Base-by-base conservation (phyloP, 2,113 vertebrate species). In the Bagarius yarrelli region DNA sequence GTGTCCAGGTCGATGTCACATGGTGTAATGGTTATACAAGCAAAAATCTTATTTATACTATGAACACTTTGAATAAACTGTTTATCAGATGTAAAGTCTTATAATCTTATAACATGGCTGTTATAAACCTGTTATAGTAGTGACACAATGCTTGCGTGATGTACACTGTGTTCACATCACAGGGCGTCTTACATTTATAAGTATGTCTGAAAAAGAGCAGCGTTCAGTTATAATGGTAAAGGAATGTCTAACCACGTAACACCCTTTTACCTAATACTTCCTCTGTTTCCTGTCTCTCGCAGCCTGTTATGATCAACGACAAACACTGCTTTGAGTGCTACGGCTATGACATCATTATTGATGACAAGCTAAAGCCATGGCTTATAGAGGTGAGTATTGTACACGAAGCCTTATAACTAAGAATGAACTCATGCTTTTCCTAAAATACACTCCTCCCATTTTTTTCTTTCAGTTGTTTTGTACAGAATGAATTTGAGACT, bases 261-360 rank as follows among this genome's bases (percentile, higher is more conserved):
- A 21, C 13, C 25, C 6, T 67, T n/a, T 56, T 67, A 36, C 23
- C 47, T 67, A 25, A 64, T 25, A n/a, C 52, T 78, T 16, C 3
- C 19, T 78, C 70, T 25, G 23, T 71, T 59, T 30, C 25, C 55
- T 80, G 36, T 61, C 23, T 19, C 40, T 74, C 30, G 0, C 84
- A 99, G 98, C 95, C 97, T 0, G 96, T 99, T 84, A 99, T 99
- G 95, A 98, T 96, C 91, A 99, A 98, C 5, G 98, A 99, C 90
- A 99, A 99, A 80, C 98, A 99, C 89, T 99, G 98, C 90, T 99
- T 99, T 52, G 98, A 99, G 74, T 99, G 97, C 86, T 99, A 99
- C 0, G 98, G 98, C 18, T 99, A 99, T 64, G 98, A 99, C 90
- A 99, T 99, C 91, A 99, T 99, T 83, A 98, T 99, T 12, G 97